A percentile compares a stretch with the other conserved stretches of the same genome.
phyloP scores from a whole-genome alignment of 2,113 vertebrate genomes.

The Scalopus aquaticus region DNA sequence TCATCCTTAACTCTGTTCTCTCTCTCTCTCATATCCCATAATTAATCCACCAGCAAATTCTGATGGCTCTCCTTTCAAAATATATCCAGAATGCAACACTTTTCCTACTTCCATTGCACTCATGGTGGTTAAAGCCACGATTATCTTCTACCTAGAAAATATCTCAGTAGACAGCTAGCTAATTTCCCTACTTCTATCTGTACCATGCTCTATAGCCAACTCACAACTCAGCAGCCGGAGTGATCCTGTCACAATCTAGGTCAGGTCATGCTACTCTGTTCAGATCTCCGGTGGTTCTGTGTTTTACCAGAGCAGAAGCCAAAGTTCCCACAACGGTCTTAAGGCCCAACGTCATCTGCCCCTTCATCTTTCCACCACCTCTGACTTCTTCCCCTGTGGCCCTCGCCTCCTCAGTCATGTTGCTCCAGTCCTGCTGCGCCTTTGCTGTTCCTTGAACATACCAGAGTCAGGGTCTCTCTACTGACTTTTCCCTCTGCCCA shows the following conservation, averaged over 20 bases:
- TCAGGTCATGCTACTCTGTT: not conserved
- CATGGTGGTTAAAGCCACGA: not conserved
- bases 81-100: not conserved
- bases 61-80: not conserved
- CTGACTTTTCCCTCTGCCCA: not conserved
- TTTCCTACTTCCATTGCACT: not conserved
- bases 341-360: not conserved
- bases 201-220: not conserved
- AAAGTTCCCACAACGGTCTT: not conserved
- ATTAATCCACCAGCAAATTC: not conserved
- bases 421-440: not conserved
- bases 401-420: not conserved
- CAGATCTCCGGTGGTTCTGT: not conserved
- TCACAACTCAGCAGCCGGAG: not conserved
- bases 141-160: not conserved
- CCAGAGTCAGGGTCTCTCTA: not conserved
- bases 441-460: not conserved
- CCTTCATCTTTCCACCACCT: constrained; percentile 25
- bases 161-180: not conserved
- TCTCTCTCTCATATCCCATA: not conserved
- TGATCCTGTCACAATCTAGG: not conserved
- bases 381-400: not conserved
- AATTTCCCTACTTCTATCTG: not conserved
- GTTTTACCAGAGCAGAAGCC: constrained; percentile 22
- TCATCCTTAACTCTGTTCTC: not conserved